Evolutionary conservation across 2,113 vertebrate genomes (phyloP), one percentile per base, ranked within the genome.

Genomic region (Aythya baeri): DNA sequence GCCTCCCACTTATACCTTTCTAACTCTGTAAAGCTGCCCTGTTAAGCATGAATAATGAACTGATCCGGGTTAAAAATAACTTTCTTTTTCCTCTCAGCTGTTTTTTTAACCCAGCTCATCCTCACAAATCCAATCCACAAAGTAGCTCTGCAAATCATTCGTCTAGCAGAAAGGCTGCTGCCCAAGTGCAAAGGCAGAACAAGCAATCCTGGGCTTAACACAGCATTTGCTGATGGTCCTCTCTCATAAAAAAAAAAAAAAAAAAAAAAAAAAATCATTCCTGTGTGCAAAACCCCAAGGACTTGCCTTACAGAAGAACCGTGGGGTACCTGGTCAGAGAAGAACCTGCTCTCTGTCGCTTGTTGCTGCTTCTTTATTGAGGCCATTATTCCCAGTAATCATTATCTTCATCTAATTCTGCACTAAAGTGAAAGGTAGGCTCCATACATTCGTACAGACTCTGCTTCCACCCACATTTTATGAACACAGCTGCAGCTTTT

Each of bases 31-130:
- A 85, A 50, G 58, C 66, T 76, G 79, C 88, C 82, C 58, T 50
- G 20, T 79, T 94, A 93, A 94, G 85, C 71, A 62, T 66, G 85
- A 96, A 76, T 89, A 93, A 96, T 85, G 63, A 94, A 85, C 38
- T 0, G 1, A 66, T 44, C 52, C 7, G 21, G 6, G 82, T 93
- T 95, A 94, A 96, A 96, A 97, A 94, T 83, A 95, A 93, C 78
- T 44, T 75, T 29, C 25, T 72, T 87, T 87, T 79, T 18, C 44
- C 75, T 32, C 23, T 83, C 63, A 88, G 95, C 58, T 83, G 10
- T 34, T 83, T 68, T 78, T 23, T 46, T 5, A 41, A 87, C 65
- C 34, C 66, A 85, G 88, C 95, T 93, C 88, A 94, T 96, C 92
- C 90, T 89, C 79, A 58, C 71, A 93, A 93, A 94, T 79, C 88